Conservation (phyloP, 2,797 vertebrate species). For the Peromyscus melanophrys region DNA sequence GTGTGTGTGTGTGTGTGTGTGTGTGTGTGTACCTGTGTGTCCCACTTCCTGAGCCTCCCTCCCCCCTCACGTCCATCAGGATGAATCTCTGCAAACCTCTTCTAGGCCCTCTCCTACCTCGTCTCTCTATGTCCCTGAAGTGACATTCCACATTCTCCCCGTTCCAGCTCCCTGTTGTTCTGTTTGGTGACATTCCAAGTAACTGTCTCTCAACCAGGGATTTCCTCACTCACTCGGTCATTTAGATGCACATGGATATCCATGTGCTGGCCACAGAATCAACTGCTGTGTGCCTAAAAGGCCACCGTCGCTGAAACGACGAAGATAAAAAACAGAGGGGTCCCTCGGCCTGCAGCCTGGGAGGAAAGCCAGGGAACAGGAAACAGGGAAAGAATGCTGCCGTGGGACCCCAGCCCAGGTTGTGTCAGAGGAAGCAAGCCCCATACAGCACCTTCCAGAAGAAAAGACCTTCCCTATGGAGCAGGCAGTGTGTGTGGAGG, state of each 20-base stretch:
- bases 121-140: background rate
- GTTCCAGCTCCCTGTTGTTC: constrained; percentile 13
- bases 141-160: background rate
- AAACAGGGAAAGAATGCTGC: background rate
- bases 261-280: background rate
- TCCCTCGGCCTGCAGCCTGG: background rate
- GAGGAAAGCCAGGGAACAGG: background rate
- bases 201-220: background rate
- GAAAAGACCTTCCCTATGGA: background rate
- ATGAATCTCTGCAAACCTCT: background rate
- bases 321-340: background rate
- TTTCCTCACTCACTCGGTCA: background rate
- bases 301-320: background rate
- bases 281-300: background rate
- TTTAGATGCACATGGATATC: background rate
- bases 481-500: background rate
- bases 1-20: fast-evolving
- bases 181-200: background rate
- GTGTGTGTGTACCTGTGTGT: fast-evolving
- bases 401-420: background rate
- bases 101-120: background rate
- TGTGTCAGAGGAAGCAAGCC: background rate
- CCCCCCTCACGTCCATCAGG: background rate
- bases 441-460: background rate
- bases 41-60: background rate